phyloP scores from a whole-genome alignment of 2,113 vertebrate species.

The Seriola rivoliana region DNA sequence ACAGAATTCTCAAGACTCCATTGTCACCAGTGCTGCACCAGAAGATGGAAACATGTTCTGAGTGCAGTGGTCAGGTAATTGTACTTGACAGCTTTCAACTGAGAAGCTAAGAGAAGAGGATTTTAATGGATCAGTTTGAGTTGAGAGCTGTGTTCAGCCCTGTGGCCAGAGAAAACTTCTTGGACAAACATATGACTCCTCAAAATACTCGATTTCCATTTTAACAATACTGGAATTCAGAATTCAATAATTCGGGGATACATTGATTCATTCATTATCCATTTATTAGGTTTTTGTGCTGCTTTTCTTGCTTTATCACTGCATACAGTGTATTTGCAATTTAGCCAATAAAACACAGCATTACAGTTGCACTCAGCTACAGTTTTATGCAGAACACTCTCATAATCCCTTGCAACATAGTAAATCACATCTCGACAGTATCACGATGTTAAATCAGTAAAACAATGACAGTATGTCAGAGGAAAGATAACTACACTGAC shows the following conservation, averaged over 20 bases:
- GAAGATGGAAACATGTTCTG: constrained; percentile 22
- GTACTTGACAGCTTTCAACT: constrained; percentile 50
- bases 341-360: too few species aligned
- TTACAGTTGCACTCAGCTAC: not conserved
- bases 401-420: not conserved
- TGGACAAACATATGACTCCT: too few species aligned
- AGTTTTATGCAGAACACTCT: not conserved
- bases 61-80: constrained; percentile 50
- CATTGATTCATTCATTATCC: too few species aligned
- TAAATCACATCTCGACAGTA: not conserved
- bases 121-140: constrained; percentile 34
- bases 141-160: constrained; percentile 2
- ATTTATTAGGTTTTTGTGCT: too few species aligned
- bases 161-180: not conserved
- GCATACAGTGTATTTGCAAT: too few species aligned
- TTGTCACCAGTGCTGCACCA: constrained; percentile 4
- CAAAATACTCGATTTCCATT: too few species aligned
- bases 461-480: not conserved
- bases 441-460: not conserved
- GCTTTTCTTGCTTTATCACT: too few species aligned
- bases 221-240: too few species aligned
- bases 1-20: not conserved
- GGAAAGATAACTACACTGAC: not conserved
- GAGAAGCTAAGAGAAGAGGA: constrained; percentile 19
- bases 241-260: too few species aligned